phyloP scores from a whole-genome alignment of 2,797 vertebrate species.

The Enteromius argenteus region DNA sequence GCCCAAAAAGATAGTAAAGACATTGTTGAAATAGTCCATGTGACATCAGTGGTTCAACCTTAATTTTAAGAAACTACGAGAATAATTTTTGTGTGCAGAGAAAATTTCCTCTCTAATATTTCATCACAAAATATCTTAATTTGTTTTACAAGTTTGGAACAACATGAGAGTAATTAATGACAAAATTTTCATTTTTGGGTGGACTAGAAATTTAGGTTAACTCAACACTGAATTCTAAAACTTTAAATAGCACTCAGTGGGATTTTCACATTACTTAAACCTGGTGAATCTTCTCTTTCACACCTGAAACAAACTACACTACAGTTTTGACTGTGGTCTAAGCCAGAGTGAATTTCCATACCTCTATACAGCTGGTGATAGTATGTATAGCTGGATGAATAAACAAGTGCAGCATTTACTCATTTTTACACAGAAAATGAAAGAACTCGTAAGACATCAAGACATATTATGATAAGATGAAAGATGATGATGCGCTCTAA shows the following conservation, averaged over 20 bases:
- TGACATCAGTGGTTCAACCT: not conserved
- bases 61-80: not conserved
- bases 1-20: not conserved
- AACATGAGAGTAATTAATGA: not conserved
- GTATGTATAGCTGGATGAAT: constrained; percentile 24
- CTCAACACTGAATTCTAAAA: not conserved
- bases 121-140: not conserved
- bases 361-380: constrained; percentile 42
- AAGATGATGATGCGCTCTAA: constrained; percentile 13
- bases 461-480: not conserved
- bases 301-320: constrained; percentile 11
- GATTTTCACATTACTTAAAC: not conserved
- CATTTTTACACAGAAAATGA: not conserved
- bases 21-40: not conserved
- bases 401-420: not conserved
- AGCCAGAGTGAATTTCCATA: constrained; percentile 9
- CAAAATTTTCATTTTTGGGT: not conserved
- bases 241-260: not conserved
- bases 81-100: not conserved
- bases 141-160: not conserved
- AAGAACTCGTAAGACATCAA: constrained; percentile 22
- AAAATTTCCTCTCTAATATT: not conserved
- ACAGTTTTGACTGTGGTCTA: not conserved
- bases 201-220: not conserved
- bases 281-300: not conserved